These are phyloP conservation scores for Myiozetetes cayanensis DNA, from an alignment of 2,113 vertebrate genomes.

Conservation along the genomic window DNA sequence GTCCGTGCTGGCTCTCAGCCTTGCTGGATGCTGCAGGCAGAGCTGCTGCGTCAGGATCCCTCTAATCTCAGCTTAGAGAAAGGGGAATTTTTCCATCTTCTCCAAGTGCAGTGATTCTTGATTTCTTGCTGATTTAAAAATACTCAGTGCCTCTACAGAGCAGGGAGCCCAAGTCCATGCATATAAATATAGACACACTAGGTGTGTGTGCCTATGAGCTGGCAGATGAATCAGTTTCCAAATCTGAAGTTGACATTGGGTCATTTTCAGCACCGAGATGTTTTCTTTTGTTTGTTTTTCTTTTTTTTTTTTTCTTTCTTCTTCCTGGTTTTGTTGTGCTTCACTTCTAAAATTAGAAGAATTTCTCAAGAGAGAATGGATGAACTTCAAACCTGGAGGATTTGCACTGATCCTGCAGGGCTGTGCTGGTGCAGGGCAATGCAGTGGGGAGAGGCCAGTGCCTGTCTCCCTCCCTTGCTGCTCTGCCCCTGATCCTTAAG, in stretches of 20 bases:
- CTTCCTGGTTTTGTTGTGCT: neutral
- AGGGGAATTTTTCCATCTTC: neutral
- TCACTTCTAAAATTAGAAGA: neutral
- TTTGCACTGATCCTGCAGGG: neutral
- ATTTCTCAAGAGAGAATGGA: neutral
- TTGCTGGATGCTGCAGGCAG: neutral
- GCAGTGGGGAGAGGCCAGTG: neutral
- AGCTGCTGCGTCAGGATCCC: neutral
- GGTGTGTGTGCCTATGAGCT: slow-evolving; percentile 14
- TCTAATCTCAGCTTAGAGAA: neutral
- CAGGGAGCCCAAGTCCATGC: neutral
- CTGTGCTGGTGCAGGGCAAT: neutral
- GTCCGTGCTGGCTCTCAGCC: neutral
- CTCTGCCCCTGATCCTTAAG: neutral
- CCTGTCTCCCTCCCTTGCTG: neutral
- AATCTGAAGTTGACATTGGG: neutral
- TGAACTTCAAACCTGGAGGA: neutral
- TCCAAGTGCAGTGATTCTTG: neutral
- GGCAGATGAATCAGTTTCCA: slow-evolving; percentile 38
- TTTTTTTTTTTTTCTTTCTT: neutral
- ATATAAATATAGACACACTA: neutral
- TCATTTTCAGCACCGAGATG: neutral
- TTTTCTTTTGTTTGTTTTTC: neutral
- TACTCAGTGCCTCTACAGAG: neutral
- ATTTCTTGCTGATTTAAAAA: neutral